Base-by-base conservation (phyloP, 2,888 invertebrate species). In the Tenodera sinensis region DNA sequence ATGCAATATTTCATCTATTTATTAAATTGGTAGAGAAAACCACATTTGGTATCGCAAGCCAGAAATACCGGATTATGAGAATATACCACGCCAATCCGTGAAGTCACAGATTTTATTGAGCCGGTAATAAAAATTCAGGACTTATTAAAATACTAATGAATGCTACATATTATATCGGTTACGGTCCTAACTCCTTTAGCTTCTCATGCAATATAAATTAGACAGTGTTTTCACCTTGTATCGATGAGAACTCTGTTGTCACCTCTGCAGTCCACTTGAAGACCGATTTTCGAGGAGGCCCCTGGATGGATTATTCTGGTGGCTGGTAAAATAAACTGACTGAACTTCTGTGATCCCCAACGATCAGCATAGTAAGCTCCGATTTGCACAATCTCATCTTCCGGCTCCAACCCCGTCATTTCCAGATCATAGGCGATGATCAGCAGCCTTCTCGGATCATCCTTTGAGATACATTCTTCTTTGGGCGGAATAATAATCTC, bases 381-480 rank as follows among this genome's bases (percentile, higher is more conserved):
- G 9, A 89, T 54, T 86, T 89, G 89, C n/a, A 89, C 42, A 27
- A 89, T 42, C 47, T 89, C 89, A n/a, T 86, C 89, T 20, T 71
- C 83, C 7, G 84, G 86, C 8, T 54, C 28, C n/a, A 89, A 27
- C 28, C 89, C 89, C 83, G 89, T 89, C 28, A 42, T 86, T 83
- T 89, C 89, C 83, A 89, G 83, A 83, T 89, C 89, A 83, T 30
- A 89, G 6, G 82, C 28, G 4, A 87, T 82, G 9, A 87, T 8
- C 7, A 85, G 12, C 54, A 42, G 54, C 27, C 27, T 85, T 12
- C 28, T 47, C 20, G 20, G 20, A 27, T 28, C n/a, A n/a, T 28
- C 47, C 27, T 20, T n/a, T n/a, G 42, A 34, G 15, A 85, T n/a
- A 28, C 20, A 54, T 47, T 85, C 85, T 47, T 85, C 85, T 47